phyloP scores from a whole-genome alignment of 2,113 vertebrate species.

The Rhinogobius similis region DNA sequence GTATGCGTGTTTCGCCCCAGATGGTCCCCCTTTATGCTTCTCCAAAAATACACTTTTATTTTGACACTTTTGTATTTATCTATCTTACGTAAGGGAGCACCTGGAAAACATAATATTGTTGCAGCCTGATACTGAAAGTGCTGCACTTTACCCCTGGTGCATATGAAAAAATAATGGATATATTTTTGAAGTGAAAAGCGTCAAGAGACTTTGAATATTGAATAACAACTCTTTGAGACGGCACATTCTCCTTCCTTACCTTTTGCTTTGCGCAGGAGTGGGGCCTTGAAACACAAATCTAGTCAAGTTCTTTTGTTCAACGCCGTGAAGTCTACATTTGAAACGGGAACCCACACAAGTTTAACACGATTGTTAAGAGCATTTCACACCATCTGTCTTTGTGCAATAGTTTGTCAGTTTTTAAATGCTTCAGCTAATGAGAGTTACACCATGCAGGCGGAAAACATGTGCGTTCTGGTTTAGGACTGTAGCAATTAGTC shows the following conservation, averaged over 20 bases:
- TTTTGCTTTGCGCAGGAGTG: not conserved
- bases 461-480: not conserved
- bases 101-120: constrained; percentile 14
- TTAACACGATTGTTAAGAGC: constrained; percentile 22
- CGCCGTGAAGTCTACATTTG: not conserved
- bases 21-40: not conserved
- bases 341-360: not conserved
- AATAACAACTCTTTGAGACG: constrained; percentile 24
- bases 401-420: not conserved
- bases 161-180: constrained; percentile 60
- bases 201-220: constrained; percentile 55
- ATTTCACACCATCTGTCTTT: constrained; percentile 12
- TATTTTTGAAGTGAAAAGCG: constrained; percentile 48
- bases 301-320: not conserved
- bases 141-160: constrained; percentile 19
- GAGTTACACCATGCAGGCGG: not conserved
- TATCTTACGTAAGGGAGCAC: not conserved
- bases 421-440: not conserved
- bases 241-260: constrained; percentile 35
- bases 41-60: not conserved
- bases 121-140: constrained; percentile 10
- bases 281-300: constrained; percentile 18
- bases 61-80: not conserved
- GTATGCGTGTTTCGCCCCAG: not conserved
- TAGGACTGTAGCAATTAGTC: too few relatives aligned